phyloP scores from a whole-genome alignment of 2,797 vertebrate genomes.

The Choloepus didactylus region DNA sequence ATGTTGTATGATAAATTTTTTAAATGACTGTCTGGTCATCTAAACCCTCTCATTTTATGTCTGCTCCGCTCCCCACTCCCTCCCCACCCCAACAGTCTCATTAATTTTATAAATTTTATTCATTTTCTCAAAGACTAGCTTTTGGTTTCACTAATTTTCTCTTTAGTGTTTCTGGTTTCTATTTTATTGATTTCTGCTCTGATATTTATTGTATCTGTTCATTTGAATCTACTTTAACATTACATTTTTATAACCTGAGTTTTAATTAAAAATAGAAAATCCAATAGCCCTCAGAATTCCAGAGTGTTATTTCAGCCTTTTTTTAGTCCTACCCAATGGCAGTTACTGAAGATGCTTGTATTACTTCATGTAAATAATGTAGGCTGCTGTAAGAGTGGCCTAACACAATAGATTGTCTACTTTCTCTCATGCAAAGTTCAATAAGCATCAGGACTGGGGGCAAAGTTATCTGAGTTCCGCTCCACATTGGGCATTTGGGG shows the following conservation, averaged over 20 bases:
- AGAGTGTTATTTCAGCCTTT: too few species aligned
- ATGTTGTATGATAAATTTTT: background rate
- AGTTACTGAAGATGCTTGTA: background rate
- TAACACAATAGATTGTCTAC: background rate
- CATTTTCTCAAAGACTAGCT: too few species aligned
- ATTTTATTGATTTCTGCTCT: too few species aligned
- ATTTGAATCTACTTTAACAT: too few species aligned
- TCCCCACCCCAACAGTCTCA: background rate
- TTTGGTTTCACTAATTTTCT: too few species aligned
- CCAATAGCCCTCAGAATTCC: too few species aligned
- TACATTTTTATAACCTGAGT: too few species aligned
- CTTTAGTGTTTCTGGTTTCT: too few species aligned
- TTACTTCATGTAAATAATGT: background rate
- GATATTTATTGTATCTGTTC: too few species aligned
- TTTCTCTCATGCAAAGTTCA: background rate
- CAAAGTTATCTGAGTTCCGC: background rate
- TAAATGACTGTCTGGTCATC: background rate
- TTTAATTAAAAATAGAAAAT: too few species aligned
- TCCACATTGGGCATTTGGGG: background rate
- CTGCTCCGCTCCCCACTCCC: background rate
- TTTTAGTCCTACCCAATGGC: background rate
- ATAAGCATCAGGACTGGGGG: background rate
- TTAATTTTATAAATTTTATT: too few species aligned
- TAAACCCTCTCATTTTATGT: background rate
- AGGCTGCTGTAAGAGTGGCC: background rate